Evolutionary conservation across 2,888 invertebrate species (phyloP), one percentile per base, ranked within the genome.

Genomic region (Agrochola circellaris): DNA sequence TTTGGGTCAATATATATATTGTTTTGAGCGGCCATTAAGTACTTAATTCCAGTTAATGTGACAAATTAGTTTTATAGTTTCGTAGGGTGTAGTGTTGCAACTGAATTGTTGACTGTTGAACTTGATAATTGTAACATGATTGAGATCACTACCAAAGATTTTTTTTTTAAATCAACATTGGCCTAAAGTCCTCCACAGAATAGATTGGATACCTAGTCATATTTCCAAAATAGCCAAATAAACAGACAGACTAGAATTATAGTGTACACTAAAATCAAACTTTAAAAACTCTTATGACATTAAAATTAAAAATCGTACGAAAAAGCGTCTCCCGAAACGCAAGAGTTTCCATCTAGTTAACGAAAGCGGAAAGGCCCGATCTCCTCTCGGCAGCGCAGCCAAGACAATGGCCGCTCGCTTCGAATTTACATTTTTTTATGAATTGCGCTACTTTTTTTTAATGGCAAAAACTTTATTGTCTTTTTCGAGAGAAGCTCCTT

Each of bases 381-480:
- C 83, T 84, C 82, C 79, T 75, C 76, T 70, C 70, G 72, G 73
- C 54, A 62, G 78, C 84, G 79, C 23, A 74, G 75, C 69, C 83
- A 79, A 85, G 83, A 89, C 89, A 89, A 89, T 86, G 80, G 77
- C 17, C 56, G 73, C 75, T 71, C 81, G 78, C 80, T 81, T 82
- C 70, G 78, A 89, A 84, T 89, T 89, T 88, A 84, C 88, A 88
- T 89, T 89, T 88, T 88, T 72, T 89, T 82, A 89, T 88, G 87
- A 89, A 88, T 87, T 85, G 89, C 72, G 85, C 67, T 81, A 76
- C 82, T 71, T 82, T 84, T 84, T 84, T 87, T 88, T 90, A 90
- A 92, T 89, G 89, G 90, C 79, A 88, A 89, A 90, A 91, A 90
- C 83, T 89, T 90, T 89, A 91, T 93, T 93, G 91, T 93, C 90